Percentiles rank a stretch among this genome's conserved stretches.
phyloP scores from a whole-genome alignment of 2,888 invertebrate genomes.

The Entomobrya proxima region DNA sequence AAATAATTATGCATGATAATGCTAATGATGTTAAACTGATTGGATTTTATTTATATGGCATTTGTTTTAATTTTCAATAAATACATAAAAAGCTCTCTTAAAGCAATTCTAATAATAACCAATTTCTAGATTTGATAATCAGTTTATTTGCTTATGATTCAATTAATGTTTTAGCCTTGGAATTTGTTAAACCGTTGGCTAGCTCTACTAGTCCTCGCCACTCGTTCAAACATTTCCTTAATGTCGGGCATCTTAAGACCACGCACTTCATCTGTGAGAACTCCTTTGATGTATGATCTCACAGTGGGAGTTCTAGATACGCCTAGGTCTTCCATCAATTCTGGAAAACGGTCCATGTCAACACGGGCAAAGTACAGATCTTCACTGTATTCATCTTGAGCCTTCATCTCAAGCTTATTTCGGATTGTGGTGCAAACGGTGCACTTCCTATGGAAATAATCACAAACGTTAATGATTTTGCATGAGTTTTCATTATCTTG shows the following conservation, averaged over 20 bases:
- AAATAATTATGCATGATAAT: too few species aligned
- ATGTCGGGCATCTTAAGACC: constrained; percentile 55
- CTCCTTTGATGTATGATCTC: constrained; percentile 56
- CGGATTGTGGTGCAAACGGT: constrained; percentile 48
- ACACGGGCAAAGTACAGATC: constrained; percentile 66
- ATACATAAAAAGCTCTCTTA: too few species aligned
- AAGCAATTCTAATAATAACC: too few species aligned
- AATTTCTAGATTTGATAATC: not conserved
- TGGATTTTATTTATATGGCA: too few species aligned
- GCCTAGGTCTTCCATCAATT: constrained; percentile 58
- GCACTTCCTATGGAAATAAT: constrained; percentile 46
- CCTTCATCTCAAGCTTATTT: constrained; percentile 46
- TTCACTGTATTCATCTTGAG: constrained; percentile 61
- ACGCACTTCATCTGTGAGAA: constrained; percentile 54
- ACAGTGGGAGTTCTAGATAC: constrained; percentile 60
- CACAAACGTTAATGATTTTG: not conserved
- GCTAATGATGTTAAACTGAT: too few species aligned
- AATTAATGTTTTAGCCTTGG: constrained; percentile 9
- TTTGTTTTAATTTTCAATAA: too few species aligned
- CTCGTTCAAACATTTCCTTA: constrained; percentile 40
- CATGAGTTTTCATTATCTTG: too few species aligned
- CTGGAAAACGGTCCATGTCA: constrained; percentile 64
- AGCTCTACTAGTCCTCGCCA: constrained; percentile 4
- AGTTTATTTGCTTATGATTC: not conserved
- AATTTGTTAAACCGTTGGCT: constrained; percentile 22